Evolutionary conservation across 2,888 invertebrate species (phyloP).

Genomic region (Mamestra brassicae): DNA sequence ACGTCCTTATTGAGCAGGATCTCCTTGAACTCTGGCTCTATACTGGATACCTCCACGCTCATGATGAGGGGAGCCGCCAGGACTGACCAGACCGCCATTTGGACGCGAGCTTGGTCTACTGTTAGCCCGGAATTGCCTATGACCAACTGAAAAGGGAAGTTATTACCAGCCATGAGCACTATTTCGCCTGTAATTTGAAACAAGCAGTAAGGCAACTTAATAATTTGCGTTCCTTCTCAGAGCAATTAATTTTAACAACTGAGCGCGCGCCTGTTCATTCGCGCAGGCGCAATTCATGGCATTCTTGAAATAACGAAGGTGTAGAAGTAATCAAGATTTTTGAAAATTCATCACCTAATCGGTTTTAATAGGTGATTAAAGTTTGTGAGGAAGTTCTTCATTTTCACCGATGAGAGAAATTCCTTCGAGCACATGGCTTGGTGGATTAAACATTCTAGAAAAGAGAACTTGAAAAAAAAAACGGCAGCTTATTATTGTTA

Average conservation of each 20-base stretch:
- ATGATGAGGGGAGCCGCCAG: conserved; percentile 93
- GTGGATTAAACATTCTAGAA: not conserved
- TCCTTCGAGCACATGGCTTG: not conserved
- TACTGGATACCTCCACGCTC: conserved; percentile 91
- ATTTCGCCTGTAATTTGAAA: too few species aligned
- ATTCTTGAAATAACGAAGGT: not conserved
- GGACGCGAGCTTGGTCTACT: conserved; percentile 91
- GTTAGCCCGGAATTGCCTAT: conserved; percentile 91
- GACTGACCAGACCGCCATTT: conserved; percentile 94
- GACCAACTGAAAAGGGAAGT: conserved; percentile 79
- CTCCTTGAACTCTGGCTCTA: conserved; percentile 86
- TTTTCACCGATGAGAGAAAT: not conserved
- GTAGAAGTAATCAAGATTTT: not conserved
- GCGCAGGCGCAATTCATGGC: too few species aligned
- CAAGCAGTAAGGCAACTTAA: too few species aligned
- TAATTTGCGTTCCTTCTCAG: too few species aligned
- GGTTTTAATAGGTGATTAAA: not conserved
- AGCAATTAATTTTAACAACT: too few species aligned
- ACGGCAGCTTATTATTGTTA: conserved; percentile 85
- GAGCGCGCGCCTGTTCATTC: too few species aligned
- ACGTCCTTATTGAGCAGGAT: conserved; percentile 91
- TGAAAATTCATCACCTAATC: not conserved
- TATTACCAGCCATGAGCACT: too few species aligned
- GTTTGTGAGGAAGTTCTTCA: not conserved
- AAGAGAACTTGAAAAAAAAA: not conserved